Evolutionary conservation across 2,797 vertebrate species (phyloP).

Genomic region (Phaenicophaeus curvirostris): DNA sequence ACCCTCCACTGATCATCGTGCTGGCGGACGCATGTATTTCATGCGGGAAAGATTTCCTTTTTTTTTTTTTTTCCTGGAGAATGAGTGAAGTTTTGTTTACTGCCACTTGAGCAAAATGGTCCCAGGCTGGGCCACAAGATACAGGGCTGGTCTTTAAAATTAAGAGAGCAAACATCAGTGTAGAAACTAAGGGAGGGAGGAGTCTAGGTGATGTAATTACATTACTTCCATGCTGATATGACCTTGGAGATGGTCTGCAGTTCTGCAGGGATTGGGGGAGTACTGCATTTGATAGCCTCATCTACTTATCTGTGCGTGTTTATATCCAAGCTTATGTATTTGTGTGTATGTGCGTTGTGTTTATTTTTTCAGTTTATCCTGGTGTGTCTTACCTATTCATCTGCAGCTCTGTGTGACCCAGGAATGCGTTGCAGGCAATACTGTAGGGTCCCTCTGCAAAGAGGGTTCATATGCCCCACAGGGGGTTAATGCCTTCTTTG

Average conservation of each 20-base stretch:
- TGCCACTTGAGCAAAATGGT: conserved; percentile 22
- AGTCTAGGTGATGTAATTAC: neutral
- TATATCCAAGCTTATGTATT: neutral
- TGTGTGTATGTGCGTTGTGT: neutral
- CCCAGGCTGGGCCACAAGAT: conserved; percentile 16
- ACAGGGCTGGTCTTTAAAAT: neutral
- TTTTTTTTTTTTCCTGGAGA: neutral
- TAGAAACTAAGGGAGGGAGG: neutral
- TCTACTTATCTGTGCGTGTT: neutral
- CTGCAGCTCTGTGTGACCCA: neutral
- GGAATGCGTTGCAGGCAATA: neutral
- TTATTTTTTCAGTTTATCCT: neutral
- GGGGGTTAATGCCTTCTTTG: neutral
- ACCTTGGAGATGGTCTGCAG: conserved; percentile 37
- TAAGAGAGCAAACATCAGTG: neutral
- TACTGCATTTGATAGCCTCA: conserved; percentile 33
- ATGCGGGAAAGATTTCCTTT: neutral
- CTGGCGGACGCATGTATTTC: neutral
- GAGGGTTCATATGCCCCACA: neutral
- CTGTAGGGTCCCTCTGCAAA: neutral
- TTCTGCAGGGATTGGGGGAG: conserved; percentile 15
- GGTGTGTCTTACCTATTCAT: neutral
- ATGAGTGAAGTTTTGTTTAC: conserved; percentile 9
- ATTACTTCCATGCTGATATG: conserved; percentile 5
- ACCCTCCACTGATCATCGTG: accelerated